Evolutionary conservation across 2,113 vertebrate species (phyloP).

Genomic region (Myotis brandtii): DNA sequence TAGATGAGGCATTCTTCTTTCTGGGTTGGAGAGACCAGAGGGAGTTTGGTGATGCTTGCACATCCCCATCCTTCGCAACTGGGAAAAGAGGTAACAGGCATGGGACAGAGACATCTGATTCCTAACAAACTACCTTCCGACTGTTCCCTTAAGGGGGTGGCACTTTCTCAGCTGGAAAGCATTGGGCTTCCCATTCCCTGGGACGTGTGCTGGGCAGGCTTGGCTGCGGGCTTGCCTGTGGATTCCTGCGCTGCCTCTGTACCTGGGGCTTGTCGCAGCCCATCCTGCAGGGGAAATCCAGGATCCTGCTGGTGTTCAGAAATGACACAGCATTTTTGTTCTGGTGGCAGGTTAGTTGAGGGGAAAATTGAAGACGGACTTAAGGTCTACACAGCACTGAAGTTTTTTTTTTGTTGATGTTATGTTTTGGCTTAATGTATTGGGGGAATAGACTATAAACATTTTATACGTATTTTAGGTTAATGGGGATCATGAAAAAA

Average conservation of each 20-base stretch:
- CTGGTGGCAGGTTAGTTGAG: neutral
- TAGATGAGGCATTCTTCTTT: too few relatives aligned
- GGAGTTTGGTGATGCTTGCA: accelerated
- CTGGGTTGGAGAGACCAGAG: neutral
- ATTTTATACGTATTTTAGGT: neutral
- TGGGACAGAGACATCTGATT: too few relatives aligned
- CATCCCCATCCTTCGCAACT: neutral
- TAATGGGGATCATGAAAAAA: neutral
- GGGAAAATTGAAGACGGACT: neutral
- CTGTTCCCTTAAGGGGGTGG: neutral
- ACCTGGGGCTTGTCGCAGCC: neutral
- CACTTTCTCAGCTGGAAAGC: neutral
- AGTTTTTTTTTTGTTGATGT: neutral
- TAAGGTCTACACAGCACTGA: neutral
- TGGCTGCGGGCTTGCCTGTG: accelerated
- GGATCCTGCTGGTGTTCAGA: neutral
- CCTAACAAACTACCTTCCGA: neutral
- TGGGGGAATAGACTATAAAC: neutral
- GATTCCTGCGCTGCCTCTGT: neutral
- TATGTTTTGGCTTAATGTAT: neutral
- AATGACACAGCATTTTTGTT: neutral
- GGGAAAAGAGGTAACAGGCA: neutral
- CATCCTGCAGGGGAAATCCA: neutral
- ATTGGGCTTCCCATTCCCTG: accelerated
- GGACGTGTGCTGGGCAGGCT: neutral